Evolutionary conservation across 2,113 vertebrate species (phyloP), one percentile per base, ranked within the genome.

Genomic region (Willisornis vidua): DNA sequence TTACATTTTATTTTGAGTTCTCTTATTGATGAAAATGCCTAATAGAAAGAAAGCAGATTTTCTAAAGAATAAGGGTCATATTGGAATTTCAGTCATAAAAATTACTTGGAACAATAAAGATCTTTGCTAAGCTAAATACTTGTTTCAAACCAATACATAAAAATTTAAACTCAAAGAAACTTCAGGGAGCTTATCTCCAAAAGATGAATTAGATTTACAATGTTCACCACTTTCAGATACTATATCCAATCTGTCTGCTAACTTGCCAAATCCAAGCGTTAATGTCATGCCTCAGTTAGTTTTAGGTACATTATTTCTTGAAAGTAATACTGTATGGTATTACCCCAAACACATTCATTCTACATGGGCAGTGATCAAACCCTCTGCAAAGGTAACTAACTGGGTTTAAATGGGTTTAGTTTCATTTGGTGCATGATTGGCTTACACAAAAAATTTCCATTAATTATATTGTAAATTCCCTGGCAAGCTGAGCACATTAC

Each of bases 401-500:
- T 48, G 91, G 14, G 28, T 87, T 76, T 48, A 95, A 97, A 82
- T 70, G 25, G 41, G 43, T 90, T 87, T 59, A 54, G n/a, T 63
- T 93, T 92, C 83, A 85, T 86, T 85, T 87, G 81, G 85, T 76
- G 83, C 71, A 68, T 68, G 33, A 65, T 70, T 59, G 51, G 24
- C 61, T 92, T 76, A 49, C 52, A 67, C 41, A 83, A 35, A 61
- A 80, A 78, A 74, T 79, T 68, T 85, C 73, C 73, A 89, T 86
- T 51, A 87, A 90, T 82, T 73, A 83, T 14, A 68, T 9, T 54
- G 58, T 89, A 95, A 93, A 92, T 91, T 45, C 85, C 18, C 48
- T 78, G 59, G 48, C 45, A 93, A 80, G 33, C 67, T 87, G 74
- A 95, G 58, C 39, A 83, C 91, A 85, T 58, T 92, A 93, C 59